Evolutionary conservation across 2,797 vertebrate genomes (phyloP), one percentile per base, ranked within the genome.

Genomic region (Geotrypetes seraphini): DNA sequence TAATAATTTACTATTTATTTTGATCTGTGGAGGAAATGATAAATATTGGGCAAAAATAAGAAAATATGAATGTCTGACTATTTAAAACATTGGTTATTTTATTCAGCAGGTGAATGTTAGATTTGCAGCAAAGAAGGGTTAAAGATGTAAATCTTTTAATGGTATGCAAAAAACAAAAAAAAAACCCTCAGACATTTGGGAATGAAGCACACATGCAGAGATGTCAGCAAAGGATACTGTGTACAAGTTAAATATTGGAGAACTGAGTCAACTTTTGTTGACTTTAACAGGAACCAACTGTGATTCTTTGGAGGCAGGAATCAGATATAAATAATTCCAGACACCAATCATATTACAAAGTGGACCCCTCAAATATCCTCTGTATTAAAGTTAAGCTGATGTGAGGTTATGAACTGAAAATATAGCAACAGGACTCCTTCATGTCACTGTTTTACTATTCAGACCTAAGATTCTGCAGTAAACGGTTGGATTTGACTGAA

Each of bases 201-300:
- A 57, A 45, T 5, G 6, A 35, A 44, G 38, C 11, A 10, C 3
- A 2, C 27, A 13, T 3, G 7, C 23, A 16, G 39, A 12, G 0
- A 19, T 48, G 46, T 54, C 52, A 59, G 25, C 29, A 47, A 30
- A 35, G 8, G 20, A 39, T 10, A 26, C 43, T 45, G 3, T n/a
- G 2, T 19, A n/a, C 49, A 30, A 56, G 33, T 50, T 57, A 42
- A 60, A 30, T 33, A 38, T 39, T 37, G 14, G 26, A 61, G 36
- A 36, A 23, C 53, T 28, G 22, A 28, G 21, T 60, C 39, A 52
- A 45, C 12, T 4, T 2, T 20, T 52, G 14, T 25, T 48, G 58
- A 28, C 14, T 65, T n/a, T 43, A 52, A 70, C 50, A 45, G 51
- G 46, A 76, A 60, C 53, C 32, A 60, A 74, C 43, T 50, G 32